These are phyloP conservation scores for Spodoptera picta DNA, from an alignment of 2,888 invertebrate genomes.

Conservation along the genomic window DNA sequence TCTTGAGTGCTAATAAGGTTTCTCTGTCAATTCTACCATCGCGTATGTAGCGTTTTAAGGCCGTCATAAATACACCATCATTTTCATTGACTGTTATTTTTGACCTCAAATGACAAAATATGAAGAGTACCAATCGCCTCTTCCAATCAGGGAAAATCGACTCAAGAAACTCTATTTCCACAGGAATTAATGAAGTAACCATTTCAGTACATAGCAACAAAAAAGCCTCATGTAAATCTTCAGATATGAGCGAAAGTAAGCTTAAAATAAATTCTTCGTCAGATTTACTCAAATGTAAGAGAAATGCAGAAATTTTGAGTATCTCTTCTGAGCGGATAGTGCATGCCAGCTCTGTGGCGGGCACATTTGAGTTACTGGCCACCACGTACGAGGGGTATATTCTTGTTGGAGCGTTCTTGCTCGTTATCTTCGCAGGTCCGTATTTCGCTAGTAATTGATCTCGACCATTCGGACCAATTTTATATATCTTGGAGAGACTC, in stretches of 20 bases:
- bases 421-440: constrained; percentile 55
- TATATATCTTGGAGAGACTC: constrained; percentile 48
- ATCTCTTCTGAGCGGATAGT: constrained; percentile 39
- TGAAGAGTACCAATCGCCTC: constrained; percentile 25
- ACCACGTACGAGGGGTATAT: constrained; percentile 37
- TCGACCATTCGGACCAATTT: constrained; percentile 53
- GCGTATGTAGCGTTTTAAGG: constrained; percentile 34
- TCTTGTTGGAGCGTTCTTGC: constrained; percentile 60
- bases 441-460: constrained; percentile 55
- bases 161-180: constrained; percentile 15
- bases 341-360: constrained; percentile 18
- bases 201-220: constrained; percentile 37
- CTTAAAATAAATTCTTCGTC: constrained; percentile 37
- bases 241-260: constrained; percentile 28
- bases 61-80: constrained; percentile 27
- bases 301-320: constrained; percentile 35
- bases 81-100: constrained; percentile 26
- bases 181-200: constrained; percentile 22
- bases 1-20: constrained; percentile 27
- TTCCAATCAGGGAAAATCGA: constrained; percentile 36
- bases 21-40: constrained; percentile 38
- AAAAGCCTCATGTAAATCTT: constrained; percentile 34
- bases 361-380: constrained; percentile 21
- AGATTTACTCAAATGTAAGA: constrained; percentile 28
- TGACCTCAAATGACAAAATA: constrained; percentile 31